These are phyloP conservation scores for Tapirus terrestris DNA, from an alignment of 2,113 vertebrate genomes.

Conservation along the genomic window DNA sequence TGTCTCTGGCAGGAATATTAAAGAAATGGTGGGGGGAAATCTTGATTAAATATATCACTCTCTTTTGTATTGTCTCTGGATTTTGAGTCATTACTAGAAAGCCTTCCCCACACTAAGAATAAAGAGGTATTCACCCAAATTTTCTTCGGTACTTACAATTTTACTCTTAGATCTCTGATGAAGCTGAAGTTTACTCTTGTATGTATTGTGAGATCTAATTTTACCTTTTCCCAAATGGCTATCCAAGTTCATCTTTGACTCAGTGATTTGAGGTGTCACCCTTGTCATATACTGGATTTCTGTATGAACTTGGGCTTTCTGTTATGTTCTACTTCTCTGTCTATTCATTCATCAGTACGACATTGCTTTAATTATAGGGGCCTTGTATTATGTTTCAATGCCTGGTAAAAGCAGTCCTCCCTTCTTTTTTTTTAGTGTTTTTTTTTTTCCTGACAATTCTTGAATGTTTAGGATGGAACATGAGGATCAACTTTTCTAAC, in stretches of 20 bases:
- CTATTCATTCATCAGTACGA: not conserved
- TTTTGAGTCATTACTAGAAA: not conserved
- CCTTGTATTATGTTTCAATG: not conserved
- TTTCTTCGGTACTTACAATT: not conserved
- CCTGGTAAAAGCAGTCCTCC: not conserved
- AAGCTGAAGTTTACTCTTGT: not conserved
- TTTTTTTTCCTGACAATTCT: not conserved
- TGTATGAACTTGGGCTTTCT: not conserved
- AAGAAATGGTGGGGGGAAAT: not conserved
- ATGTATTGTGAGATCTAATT: not conserved
- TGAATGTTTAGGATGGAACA: not conserved
- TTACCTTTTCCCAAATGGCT: not conserved
- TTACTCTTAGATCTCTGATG: not conserved
- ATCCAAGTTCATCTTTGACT: not conserved
- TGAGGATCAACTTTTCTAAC: not conserved
- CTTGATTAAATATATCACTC: conserved; percentile 8
- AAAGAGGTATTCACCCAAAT: not conserved
- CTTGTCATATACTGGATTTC: not conserved
- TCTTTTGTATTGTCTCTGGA: not conserved
- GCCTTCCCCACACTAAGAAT: not conserved
- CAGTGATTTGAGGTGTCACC: not conserved
- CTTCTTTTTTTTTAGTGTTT: not conserved
- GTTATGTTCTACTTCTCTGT: not conserved
- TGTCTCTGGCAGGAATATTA: not conserved
- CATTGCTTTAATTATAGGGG: not conserved